Base-by-base conservation (phyloP, 2,113 vertebrate species). In the Onychostoma macrolepis region DNA sequence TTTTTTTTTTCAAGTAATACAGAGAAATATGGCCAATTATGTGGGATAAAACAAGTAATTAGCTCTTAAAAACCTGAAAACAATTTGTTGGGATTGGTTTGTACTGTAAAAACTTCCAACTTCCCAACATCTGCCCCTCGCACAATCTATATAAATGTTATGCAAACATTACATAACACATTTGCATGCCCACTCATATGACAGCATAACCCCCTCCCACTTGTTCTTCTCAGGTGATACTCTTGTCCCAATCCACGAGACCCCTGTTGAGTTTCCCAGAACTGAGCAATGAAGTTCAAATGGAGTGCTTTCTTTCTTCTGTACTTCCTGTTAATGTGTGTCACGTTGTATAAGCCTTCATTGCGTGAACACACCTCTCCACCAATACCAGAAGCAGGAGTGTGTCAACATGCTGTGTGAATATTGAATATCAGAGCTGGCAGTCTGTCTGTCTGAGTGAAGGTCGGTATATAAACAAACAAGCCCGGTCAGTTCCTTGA, bases 331-430 rank as follows among this genome's bases (percentile, higher is more conserved):
- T 45, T 76, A 65, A 24, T 21, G 58, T 65, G 86, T 80, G 77
- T 38, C 79, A 33, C 83, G 75, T 94, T 94, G 90, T 93, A 90
- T 90, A 95, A 94, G 1, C 17, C 56, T 84, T 88, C 79, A 24
- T 56, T 86, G 90, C 69, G 76, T 28, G 43, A 82, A 81, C 56
- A 58, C 86, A 72, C 88, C 82, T 82, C 48, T 17, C 26, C 11
- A 63, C 84, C 86, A 86, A 82, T 78, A 61, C 3, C 17, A 76
- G 38, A 82, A 30, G 28, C 17, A 15, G 33, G 38, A 5, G 61
- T 65, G 13, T 36, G 80, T 83, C 15, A 83, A 83, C 41, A 69
- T 33, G 41, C 36, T 74, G 71, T 10, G 15, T 69, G 58, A 36
- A n/a, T 77, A 78, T 69, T 56, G n/a, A 26, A 58, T 86, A 50